Percentiles rank a stretch among this genome's conserved stretches.
Conservation (phyloP, 2,797 vertebrate genomes). For the Sebastes dallii region DNA sequence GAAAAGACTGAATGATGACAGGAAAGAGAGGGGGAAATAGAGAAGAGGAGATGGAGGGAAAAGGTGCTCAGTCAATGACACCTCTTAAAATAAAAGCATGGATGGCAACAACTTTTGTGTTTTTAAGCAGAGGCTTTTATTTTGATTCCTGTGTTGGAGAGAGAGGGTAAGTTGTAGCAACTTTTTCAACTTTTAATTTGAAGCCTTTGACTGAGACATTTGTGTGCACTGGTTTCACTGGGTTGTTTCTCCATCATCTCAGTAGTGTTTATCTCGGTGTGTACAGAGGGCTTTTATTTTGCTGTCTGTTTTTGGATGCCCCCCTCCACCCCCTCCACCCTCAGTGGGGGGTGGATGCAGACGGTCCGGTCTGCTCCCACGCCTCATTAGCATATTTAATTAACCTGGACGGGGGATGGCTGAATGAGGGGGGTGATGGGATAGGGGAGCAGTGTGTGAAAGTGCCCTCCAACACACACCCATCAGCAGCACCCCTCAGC, state of each 20-base stretch:
- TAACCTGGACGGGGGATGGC: constrained; percentile 75
- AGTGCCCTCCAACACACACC: constrained; percentile 83
- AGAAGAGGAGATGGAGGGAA: not conserved
- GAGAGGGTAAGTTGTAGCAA: too few species aligned
- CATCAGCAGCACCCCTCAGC: constrained; percentile 56
- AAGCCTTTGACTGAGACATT: not conserved
- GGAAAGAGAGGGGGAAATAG: not conserved
- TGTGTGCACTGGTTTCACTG: not conserved
- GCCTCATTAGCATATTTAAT: constrained; percentile 99
- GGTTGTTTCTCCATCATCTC: not conserved
- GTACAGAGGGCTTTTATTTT: constrained; percentile 16
- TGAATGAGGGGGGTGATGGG: constrained; percentile 68
- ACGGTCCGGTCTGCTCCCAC: constrained; percentile 89
- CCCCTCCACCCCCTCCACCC: not conserved
- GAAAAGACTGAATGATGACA: not conserved
- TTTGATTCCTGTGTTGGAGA: not conserved
- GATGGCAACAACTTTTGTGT: too few species aligned
- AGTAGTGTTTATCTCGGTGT: not conserved
- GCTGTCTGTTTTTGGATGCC: not conserved
- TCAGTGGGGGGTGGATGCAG: constrained; percentile 86
- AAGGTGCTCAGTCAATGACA: not conserved
- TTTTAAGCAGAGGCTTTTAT: not conserved
- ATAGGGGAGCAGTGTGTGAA: constrained; percentile 90
- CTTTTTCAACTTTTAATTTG: not conserved
- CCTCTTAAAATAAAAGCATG: not conserved